These are phyloP conservation scores for Pseudonaja textilis DNA, from an alignment of 2,113 vertebrate species.

Conservation along the genomic window DNA sequence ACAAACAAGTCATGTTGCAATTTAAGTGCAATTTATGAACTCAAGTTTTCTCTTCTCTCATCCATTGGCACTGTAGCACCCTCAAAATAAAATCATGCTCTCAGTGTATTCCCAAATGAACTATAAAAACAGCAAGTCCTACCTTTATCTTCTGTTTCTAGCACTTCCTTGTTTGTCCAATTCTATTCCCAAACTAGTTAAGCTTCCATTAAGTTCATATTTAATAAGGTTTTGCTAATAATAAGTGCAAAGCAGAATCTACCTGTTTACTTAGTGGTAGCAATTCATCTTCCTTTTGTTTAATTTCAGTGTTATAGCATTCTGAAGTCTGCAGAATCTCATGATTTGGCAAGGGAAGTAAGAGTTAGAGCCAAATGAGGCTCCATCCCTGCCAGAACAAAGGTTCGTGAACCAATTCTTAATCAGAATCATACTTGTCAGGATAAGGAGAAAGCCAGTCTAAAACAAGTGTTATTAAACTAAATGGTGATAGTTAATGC, in stretches of 20 bases:
- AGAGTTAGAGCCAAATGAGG: neutral
- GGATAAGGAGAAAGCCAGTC: neutral
- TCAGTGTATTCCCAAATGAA: neutral
- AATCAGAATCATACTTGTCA: neutral
- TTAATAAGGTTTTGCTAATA: neutral
- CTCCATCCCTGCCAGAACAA: slow-evolving; percentile 10
- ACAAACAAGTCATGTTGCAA: neutral
- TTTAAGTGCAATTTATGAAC: neutral
- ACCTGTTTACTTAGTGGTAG: slow-evolving; percentile 14
- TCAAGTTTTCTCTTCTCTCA: neutral
- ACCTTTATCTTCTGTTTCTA: neutral
- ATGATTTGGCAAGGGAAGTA: slow-evolving; percentile 21
- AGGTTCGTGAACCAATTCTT: neutral
- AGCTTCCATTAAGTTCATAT: neutral
- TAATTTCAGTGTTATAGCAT: slow-evolving; percentile 17
- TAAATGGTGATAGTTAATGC: neutral
- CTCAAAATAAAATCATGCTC: neutral
- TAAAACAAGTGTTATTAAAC: neutral
- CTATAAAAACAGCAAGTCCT: neutral
- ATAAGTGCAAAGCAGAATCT: slow-evolving; percentile 5
- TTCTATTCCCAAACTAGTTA: neutral
- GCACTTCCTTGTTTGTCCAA: neutral
- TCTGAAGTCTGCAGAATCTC: slow-evolving; percentile 28
- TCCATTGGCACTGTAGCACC: neutral
- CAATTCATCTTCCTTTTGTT: slow-evolving; percentile 22